These are phyloP conservation scores for Osmoderma eremita DNA, from an alignment of 2,888 invertebrate species.

Conservation along the genomic window DNA sequence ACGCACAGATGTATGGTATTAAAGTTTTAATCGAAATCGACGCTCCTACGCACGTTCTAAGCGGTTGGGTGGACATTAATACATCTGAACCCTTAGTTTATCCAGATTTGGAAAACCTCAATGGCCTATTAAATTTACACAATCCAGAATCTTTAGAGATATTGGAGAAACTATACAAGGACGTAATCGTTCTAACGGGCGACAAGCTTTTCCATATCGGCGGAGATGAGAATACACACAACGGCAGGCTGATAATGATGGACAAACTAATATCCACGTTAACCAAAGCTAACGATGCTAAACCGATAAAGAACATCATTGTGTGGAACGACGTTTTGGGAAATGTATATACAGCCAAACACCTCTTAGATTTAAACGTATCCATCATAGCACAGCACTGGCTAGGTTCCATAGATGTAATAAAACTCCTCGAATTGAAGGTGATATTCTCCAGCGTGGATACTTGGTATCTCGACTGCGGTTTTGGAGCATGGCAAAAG, in stretches of 20 bases:
- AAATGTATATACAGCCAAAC: slow-evolving; percentile 71
- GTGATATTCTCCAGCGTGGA: slow-evolving; percentile 84
- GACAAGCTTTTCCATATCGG: slow-evolving; percentile 85
- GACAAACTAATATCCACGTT: slow-evolving; percentile 69
- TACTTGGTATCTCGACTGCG: slow-evolving; percentile 87
- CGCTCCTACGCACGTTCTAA: slow-evolving; percentile 85
- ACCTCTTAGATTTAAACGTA: slow-evolving; percentile 58
- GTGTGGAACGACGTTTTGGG: slow-evolving; percentile 82
- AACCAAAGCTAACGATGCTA: slow-evolving; percentile 68
- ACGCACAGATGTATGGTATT: slow-evolving; percentile 81
- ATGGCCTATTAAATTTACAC: slow-evolving; percentile 81
- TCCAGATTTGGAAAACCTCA: slow-evolving; percentile 73
- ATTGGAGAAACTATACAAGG: slow-evolving; percentile 77
- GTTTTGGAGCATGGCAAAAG: slow-evolving; percentile 84
- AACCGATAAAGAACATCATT: slow-evolving; percentile 67
- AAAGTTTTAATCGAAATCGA: slow-evolving; percentile 88
- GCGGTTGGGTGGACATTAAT: slow-evolving; percentile 80
- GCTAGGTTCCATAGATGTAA: slow-evolving; percentile 77
- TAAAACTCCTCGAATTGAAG: slow-evolving; percentile 75
- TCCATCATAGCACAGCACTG: slow-evolving; percentile 77
- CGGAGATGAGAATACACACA: slow-evolving; percentile 74
- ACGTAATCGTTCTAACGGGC: slow-evolving; percentile 76
- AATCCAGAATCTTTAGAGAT: slow-evolving; percentile 77
- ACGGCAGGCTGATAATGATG: slow-evolving; percentile 78
- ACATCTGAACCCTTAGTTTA: neutral